Base-by-base conservation (phyloP, 2,888 invertebrate species). In the Pristionchus maxplancki region DNA sequence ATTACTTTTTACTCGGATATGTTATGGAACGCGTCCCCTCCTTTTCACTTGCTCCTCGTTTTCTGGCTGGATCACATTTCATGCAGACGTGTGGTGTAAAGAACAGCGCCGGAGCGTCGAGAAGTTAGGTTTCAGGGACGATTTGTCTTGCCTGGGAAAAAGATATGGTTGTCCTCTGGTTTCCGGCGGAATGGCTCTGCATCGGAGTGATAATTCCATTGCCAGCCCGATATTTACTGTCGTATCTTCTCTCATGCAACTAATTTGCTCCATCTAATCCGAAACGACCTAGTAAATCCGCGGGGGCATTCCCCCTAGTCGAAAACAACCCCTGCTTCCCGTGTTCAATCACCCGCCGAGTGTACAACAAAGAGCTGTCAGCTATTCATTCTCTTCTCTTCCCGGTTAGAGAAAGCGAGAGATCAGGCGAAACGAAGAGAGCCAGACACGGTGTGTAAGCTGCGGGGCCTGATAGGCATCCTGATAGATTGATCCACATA, bases 311-410 rank as follows among this genome's bases (percentile, higher is more conserved):
- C 8, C 71, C 71, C 71, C 37, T 15, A 31, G 37, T 71, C 71
- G 71, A 71, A 71, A 71, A 71, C 71, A 71, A 71, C 37, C 44
- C 78, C 74, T 78, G 11, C 78, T 20, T 28, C 28, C 44, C 20
- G 78, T 78, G 78, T 78, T 78, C 78, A n/a, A 71, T 48, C 78
- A 78, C 44, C 37, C 71, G 6, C 20, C 15, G 34, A 48, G 78
- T 78, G 78, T 78, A 78, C 78, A 78, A 78, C 78, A 44, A 44
- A 74, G 74, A 78, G 78, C 48, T 78, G 44, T 48, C 44, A 74
- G n/a, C 48, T 78, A 40, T 17, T 8, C 78, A 4, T 37, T 13
- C 71, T 20, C 71, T 37, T 24, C 37, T 20, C 71, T 24, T 58
- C 1, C 34, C 40, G 28, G 15, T 24, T 48, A 44, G 34, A 24